phyloP scores from a whole-genome alignment of 2,888 invertebrate species.

The Diploptera punctata region DNA sequence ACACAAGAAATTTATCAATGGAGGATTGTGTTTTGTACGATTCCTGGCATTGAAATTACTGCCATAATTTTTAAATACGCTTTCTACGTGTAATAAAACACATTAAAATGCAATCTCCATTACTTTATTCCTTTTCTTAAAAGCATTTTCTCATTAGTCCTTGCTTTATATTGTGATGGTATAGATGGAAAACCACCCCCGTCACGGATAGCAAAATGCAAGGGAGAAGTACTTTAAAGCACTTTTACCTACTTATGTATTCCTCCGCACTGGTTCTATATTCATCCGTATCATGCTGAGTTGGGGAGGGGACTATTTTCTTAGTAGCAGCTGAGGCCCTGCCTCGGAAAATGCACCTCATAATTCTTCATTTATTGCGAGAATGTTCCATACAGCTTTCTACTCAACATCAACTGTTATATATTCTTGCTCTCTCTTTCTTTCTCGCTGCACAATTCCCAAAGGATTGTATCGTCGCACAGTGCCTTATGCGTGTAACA shows the following conservation, averaged over 20 bases:
- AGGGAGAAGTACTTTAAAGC: conserved; percentile 35
- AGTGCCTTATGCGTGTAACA: background rate
- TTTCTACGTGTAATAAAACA: conserved; percentile 28
- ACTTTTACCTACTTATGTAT: conserved; percentile 44
- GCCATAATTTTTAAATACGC: background rate
- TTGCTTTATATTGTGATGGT: too few species aligned
- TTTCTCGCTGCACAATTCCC: conserved; percentile 1
- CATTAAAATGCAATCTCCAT: conserved; percentile 42
- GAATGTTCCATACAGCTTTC: conserved; percentile 16
- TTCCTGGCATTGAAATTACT: background rate
- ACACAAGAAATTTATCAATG: too few species aligned
- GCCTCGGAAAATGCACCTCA: conserved; percentile 40
- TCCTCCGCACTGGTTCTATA: conserved; percentile 29
- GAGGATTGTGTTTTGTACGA: background rate
- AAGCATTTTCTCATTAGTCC: conserved; percentile 50
- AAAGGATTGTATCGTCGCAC: background rate
- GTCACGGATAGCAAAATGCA: background rate
- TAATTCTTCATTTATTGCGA: conserved; percentile 44
- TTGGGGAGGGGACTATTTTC: conserved; percentile 20
- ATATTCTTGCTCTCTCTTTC: conserved; percentile 19
- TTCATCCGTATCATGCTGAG: conserved; percentile 11
- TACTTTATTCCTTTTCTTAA: conserved; percentile 45
- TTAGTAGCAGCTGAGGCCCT: conserved; percentile 39
- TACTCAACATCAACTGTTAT: conserved; percentile 26
- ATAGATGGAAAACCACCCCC: background rate